A percentile compares a stretch with the other conserved stretches of the same genome.
Conservation (phyloP, 2,797 vertebrate species). For the Benthosema pterotum region DNA sequence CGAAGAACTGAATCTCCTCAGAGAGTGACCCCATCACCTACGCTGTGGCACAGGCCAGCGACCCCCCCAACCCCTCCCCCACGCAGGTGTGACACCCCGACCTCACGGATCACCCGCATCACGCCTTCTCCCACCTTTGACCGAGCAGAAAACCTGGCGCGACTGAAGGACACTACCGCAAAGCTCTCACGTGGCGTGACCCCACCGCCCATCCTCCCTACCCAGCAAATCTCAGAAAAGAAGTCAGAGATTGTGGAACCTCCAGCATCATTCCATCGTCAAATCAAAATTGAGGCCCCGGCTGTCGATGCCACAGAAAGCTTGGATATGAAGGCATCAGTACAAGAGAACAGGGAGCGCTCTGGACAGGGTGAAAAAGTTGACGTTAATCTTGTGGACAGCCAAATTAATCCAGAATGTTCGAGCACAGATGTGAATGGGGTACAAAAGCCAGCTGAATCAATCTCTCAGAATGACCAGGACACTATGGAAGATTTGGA, state of each 20-base stretch:
- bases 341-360: slow-evolving; percentile 21
- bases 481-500: slow-evolving; percentile 45
- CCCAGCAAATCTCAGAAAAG: slow-evolving; percentile 78
- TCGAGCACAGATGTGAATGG: slow-evolving; percentile 32
- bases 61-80: slow-evolving; percentile 76
- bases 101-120: slow-evolving; percentile 70
- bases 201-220: slow-evolving; percentile 63
- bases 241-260: slow-evolving; percentile 86
- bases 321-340: slow-evolving; percentile 5
- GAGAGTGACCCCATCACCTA: slow-evolving; percentile 75
- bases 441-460: slow-evolving; percentile 18
- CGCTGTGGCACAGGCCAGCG: slow-evolving; percentile 69
- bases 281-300: slow-evolving; percentile 84
- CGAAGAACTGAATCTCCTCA: slow-evolving; percentile 79
- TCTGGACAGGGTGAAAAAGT: slow-evolving; percentile 29
- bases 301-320: slow-evolving; percentile 33
- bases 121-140: slow-evolving; percentile 82
- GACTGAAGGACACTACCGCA: slow-evolving; percentile 86
- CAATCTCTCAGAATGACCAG: slow-evolving; percentile 38
- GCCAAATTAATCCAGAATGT: slow-evolving; percentile 21
- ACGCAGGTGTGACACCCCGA: slow-evolving; percentile 76
- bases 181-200: slow-evolving; percentile 83
- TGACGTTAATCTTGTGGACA: no score
- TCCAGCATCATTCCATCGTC: slow-evolving; percentile 84
- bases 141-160: slow-evolving; percentile 85